phyloP scores from a whole-genome alignment of 2,888 invertebrate species.

The Theodoxus fluviatilis region DNA sequence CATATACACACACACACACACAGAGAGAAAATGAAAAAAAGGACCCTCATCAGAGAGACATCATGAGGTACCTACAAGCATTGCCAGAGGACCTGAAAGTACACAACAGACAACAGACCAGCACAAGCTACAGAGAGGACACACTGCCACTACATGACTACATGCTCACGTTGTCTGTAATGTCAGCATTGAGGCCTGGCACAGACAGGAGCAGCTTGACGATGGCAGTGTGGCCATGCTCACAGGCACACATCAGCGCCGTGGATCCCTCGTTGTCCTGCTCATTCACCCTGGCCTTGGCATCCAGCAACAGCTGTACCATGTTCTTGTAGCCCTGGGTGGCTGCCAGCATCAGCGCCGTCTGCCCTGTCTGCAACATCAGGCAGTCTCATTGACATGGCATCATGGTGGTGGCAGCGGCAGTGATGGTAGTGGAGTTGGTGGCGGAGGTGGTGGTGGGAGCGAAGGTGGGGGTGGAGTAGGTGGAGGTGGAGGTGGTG shows the following conservation, averaged over 20 bases:
- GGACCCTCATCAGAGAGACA: too few relatives aligned
- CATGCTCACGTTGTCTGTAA: slow-evolving; percentile 82
- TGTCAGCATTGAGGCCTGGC: slow-evolving; percentile 81
- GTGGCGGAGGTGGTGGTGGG: neutral
- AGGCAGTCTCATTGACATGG: too few relatives aligned
- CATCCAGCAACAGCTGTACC: slow-evolving; percentile 80
- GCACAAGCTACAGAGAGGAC: too few relatives aligned
- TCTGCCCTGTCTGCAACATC: slow-evolving; percentile 81
- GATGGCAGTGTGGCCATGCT: slow-evolving; percentile 87
- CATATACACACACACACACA: too few relatives aligned
- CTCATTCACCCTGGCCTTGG: slow-evolving; percentile 85
- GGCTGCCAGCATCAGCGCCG: slow-evolving; percentile 89
- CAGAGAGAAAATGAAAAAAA: too few relatives aligned
- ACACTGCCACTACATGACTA: too few relatives aligned
- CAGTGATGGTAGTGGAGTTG: too few relatives aligned
- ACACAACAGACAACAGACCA: too few relatives aligned
- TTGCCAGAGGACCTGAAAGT: too few relatives aligned
- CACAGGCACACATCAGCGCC: slow-evolving; percentile 92
- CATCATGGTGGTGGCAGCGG: too few relatives aligned
- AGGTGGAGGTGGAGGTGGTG: too few relatives aligned
- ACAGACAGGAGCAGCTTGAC: slow-evolving; percentile 81
- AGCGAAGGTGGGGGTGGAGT: neutral
- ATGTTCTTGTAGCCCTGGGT: slow-evolving; percentile 86
- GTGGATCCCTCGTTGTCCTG: slow-evolving; percentile 83
- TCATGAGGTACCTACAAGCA: too few relatives aligned